phyloP scores from a whole-genome alignment of 1,140 invertebrate genomes.

The Drosophila tristis region DNA sequence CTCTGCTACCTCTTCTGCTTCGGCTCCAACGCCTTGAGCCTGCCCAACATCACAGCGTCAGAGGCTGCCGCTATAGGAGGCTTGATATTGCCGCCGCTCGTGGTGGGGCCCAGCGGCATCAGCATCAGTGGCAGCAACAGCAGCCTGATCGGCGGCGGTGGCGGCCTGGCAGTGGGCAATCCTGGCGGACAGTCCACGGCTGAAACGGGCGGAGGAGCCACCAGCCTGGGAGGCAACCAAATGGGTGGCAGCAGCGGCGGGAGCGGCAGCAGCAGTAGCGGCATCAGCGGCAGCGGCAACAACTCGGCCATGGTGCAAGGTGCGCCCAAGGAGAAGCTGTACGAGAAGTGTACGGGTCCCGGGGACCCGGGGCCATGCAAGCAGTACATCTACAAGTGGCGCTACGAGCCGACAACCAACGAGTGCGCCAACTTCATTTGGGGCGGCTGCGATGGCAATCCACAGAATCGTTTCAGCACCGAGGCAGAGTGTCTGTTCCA shows the following conservation, averaged over 20 bases:
- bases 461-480: conserved; percentile 90
- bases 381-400: conserved; percentile 89
- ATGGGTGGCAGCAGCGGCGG: conserved; percentile 16
- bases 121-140: conserved; percentile 20
- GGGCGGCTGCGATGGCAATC: conserved; percentile 91
- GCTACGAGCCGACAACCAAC: conserved; percentile 88
- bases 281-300: conserved; percentile 33
- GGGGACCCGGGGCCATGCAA: conserved; percentile 87
- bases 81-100: conserved; percentile 41
- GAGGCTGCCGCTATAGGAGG: conserved; percentile 39
- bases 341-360: conserved; percentile 78
- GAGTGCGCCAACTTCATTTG: conserved; percentile 90
- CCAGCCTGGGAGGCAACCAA: conserved; percentile 12
- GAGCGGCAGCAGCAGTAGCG: conserved; percentile 14
- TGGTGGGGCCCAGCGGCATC: conserved; percentile 14
- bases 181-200: conserved; percentile 36
- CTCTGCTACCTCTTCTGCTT: conserved; percentile 21
- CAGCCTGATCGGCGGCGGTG: conserved; percentile 20
- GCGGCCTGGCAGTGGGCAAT: conserved; percentile 26
- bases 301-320: conserved; percentile 52
- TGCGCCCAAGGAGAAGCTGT: conserved; percentile 67
- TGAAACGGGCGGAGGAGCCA: conserved; percentile 19
- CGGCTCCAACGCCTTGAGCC: conserved; percentile 25
- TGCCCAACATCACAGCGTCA: conserved; percentile 55
- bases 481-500: conserved; percentile 89